Evolutionary conservation across 2,797 vertebrate species (phyloP).

Genomic region (Acipenser transmontanus): DNA sequence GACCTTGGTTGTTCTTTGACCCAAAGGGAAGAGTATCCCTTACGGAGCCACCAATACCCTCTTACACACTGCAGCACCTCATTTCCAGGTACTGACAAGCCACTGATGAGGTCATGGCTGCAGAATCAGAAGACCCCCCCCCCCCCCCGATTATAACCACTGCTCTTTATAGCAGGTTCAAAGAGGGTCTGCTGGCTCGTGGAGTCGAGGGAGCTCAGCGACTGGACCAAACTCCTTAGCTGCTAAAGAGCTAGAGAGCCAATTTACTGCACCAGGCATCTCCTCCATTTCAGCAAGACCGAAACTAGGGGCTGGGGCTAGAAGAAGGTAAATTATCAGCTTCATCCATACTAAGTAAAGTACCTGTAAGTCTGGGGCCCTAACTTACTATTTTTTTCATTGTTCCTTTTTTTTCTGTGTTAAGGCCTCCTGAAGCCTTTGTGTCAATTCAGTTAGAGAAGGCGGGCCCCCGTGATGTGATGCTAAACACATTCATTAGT

Average conservation of each 20-base stretch:
- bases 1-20: too few relatives aligned
- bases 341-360: not conserved
- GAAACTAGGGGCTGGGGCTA: constrained; percentile 19
- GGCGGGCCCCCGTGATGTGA: constrained; percentile 44
- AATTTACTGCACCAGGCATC: not conserved
- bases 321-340: constrained; percentile 39
- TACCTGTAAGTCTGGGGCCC: not conserved
- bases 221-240: constrained; percentile 29
- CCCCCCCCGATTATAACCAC: not conserved
- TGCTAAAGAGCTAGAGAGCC: constrained; percentile 22
- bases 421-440: constrained; percentile 56
- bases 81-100: too few relatives aligned
- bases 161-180: constrained; percentile 3
- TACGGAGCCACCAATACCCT: too few relatives aligned
- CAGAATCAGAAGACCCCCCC: too few relatives aligned
- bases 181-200: constrained; percentile 6
- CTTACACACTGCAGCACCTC: too few relatives aligned
- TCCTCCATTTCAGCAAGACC: constrained; percentile 11
- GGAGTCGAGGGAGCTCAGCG: constrained; percentile 27
- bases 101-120: too few relatives aligned
- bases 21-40: too few relatives aligned
- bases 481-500: constrained; percentile 56
- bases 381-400: not conserved
- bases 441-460: constrained; percentile 69
- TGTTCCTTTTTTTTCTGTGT: not conserved